These are phyloP conservation scores for Oncorhynchus gorbuscha DNA, from an alignment of 2,113 vertebrate species.

Conservation along the genomic window DNA sequence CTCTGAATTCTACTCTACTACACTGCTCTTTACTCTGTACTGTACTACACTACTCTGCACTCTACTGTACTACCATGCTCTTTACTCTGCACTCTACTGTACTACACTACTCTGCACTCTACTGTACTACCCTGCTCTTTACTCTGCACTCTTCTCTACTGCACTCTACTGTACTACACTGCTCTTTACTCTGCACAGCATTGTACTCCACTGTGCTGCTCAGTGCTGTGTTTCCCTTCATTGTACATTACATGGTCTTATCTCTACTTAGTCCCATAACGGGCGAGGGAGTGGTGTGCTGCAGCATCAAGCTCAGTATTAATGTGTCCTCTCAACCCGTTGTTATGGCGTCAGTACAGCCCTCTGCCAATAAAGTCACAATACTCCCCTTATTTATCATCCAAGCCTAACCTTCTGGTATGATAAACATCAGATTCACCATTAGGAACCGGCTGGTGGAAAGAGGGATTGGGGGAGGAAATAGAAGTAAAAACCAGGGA, in stretches of 20 bases:
- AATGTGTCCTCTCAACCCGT: conserved; percentile 42
- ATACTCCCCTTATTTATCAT: conserved; percentile 52
- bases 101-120: no score
- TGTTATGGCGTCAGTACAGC: conserved; percentile 35
- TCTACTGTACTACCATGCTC: no score
- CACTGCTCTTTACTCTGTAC: no score
- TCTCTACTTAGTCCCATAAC: conserved; percentile 40
- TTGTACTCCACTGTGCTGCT: neutral
- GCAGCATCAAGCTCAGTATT: conserved; percentile 41
- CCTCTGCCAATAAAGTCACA: conserved; percentile 45
- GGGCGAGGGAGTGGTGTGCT: conserved; percentile 41
- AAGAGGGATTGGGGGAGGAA: neutral
- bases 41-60: no score
- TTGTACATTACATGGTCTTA: neutral
- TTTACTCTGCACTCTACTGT: no score
- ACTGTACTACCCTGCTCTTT: neutral
- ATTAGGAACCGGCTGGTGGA: conserved; percentile 12
- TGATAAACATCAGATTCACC: conserved; percentile 53
- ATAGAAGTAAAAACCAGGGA: neutral
- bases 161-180: neutral
- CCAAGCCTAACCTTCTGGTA: conserved; percentile 47
- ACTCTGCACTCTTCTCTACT: no score
- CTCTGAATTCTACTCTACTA: no score
- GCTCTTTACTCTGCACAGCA: neutral
- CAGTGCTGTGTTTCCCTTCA: neutral